Percentiles rank a stretch among this genome's conserved stretches.
phyloP scores from a whole-genome alignment of 2,113 vertebrate genomes.

The Capreolus pygargus region DNA sequence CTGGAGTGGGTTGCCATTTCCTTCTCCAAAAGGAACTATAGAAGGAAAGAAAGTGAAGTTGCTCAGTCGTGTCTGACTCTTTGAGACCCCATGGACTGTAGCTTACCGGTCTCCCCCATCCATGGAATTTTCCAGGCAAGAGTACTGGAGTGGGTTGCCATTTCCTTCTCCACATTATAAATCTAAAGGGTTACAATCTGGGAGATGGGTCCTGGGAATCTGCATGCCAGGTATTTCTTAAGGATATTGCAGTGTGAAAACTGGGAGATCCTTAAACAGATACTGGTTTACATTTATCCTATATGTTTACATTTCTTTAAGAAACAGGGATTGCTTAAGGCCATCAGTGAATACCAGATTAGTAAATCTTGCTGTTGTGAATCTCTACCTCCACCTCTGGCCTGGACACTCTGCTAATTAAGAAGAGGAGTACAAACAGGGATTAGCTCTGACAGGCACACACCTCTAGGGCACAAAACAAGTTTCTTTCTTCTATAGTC shows the following conservation, averaged over 20 bases:
- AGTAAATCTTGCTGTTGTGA: background rate
- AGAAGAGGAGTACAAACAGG: background rate
- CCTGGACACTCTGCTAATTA: background rate
- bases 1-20: too few relatives aligned
- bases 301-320: background rate
- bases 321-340: background rate
- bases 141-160: background rate
- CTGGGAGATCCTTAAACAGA: background rate
- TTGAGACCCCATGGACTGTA: background rate
- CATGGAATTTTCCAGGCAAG: background rate
- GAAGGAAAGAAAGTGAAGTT: background rate
- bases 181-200: background rate
- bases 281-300: background rate
- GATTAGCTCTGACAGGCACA: background rate
- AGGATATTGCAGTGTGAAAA: background rate
- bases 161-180: background rate
- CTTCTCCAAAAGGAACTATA: too few relatives aligned
- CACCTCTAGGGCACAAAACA: background rate
- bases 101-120: background rate
- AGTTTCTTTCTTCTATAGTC: background rate
- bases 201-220: background rate
- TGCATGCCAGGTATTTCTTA: background rate
- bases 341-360: background rate
- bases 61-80: rapidly evolving
- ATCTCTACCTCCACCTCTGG: background rate